phyloP scores from a whole-genome alignment of 2,797 vertebrate genomes.

The Emydoidea blandingii region DNA sequence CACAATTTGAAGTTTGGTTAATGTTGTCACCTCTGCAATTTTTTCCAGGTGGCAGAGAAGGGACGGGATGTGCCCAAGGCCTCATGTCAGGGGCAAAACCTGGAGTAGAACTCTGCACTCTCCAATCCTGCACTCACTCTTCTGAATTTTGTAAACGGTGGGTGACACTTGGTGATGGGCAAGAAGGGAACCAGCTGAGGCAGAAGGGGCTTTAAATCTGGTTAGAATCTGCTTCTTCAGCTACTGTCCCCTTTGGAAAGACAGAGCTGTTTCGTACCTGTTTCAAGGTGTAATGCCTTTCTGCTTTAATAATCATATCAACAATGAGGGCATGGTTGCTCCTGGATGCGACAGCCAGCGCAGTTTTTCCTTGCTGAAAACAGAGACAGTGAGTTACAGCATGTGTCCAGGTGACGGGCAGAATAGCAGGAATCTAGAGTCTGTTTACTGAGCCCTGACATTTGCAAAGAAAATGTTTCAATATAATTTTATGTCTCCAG shows the following conservation, averaged over 20 bases:
- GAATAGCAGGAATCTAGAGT: background rate
- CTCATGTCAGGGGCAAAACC: background rate
- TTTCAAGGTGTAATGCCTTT: conserved; percentile 86
- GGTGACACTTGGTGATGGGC: background rate
- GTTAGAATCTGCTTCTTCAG: background rate
- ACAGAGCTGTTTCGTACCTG: conserved; percentile 80
- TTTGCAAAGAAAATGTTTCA: background rate
- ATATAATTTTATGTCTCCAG: background rate
- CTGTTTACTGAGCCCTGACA: background rate
- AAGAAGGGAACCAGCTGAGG: background rate
- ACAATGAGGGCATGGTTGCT: conserved; percentile 87
- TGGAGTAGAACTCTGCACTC: background rate
- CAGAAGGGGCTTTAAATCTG: background rate
- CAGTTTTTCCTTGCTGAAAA: conserved; percentile 90
- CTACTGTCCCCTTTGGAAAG: background rate
- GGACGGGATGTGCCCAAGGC: fast-evolving
- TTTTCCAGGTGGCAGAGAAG: background rate
- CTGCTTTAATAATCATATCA: conserved; percentile 97
- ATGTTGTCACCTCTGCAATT: background rate
- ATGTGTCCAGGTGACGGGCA: background rate
- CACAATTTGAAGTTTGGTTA: background rate
- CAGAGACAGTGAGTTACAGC: background rate
- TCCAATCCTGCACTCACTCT: background rate
- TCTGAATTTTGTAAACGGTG: background rate
- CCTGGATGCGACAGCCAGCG: conserved; percentile 88